phyloP scores from a whole-genome alignment of 2,113 vertebrate species.

The Onychorhynchus coronatus region DNA sequence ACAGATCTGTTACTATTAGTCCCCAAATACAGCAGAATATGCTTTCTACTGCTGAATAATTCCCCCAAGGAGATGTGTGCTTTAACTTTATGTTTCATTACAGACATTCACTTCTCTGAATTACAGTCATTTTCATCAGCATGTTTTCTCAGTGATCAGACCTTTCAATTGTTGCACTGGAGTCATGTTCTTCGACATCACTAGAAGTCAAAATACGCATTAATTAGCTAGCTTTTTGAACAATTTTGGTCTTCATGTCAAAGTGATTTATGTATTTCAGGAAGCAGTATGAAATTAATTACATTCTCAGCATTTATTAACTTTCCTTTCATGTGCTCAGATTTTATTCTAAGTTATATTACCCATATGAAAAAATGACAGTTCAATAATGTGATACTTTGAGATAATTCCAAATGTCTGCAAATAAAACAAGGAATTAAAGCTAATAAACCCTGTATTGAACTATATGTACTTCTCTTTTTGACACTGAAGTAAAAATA shows the following conservation, averaged over 20 bases:
- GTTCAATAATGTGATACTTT: not conserved
- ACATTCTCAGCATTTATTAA: not conserved
- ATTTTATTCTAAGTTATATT: not conserved
- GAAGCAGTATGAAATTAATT: not conserved
- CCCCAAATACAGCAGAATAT: not conserved
- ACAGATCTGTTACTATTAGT: not conserved
- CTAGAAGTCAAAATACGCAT: not conserved
- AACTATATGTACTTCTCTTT: not conserved
- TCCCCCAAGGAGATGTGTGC: not conserved
- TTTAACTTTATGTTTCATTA: not conserved
- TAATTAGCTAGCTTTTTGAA: not conserved
- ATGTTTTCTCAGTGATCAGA: not conserved
- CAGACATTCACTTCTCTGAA: not conserved
- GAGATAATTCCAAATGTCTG: not conserved
- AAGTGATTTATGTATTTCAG: not conserved
- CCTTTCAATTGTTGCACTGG: not conserved
- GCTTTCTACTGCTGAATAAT: not conserved
- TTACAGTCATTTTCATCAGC: not conserved
- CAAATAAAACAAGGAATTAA: not conserved
- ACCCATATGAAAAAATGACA: not conserved
- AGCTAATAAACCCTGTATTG: not conserved
- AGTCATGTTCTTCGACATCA: not conserved
- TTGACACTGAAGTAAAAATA: not conserved
- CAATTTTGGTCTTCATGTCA: not conserved
- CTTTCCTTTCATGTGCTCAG: not conserved